Evolutionary conservation across 1,140 invertebrate species (phyloP).

Genomic region (Agrypnia vestita): DNA sequence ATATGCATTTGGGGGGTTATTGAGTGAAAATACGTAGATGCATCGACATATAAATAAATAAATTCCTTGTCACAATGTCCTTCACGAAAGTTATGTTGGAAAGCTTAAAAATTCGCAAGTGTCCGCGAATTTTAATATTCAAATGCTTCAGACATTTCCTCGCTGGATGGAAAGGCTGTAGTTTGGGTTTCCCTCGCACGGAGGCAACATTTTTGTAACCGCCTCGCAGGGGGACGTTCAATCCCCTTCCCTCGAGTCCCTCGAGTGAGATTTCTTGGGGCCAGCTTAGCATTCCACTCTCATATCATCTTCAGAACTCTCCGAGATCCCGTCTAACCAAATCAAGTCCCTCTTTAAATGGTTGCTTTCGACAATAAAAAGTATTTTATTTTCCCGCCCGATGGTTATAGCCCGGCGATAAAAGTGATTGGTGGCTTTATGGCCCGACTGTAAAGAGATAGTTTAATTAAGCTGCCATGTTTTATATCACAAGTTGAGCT

Average conservation of each 20-base stretch:
- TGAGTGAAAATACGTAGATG: too few relatives aligned
- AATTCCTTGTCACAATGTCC: too few relatives aligned
- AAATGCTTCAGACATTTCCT: not conserved
- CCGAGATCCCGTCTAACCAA: constrained; percentile 42
- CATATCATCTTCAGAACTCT: constrained; percentile 8
- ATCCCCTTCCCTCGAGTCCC: constrained; percentile 5
- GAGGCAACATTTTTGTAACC: constrained; percentile 17
- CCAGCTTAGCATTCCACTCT: constrained; percentile 5
- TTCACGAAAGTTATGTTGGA: too few relatives aligned
- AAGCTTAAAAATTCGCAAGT: too few relatives aligned
- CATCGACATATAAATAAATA: too few relatives aligned
- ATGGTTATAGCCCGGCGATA: constrained; percentile 59
- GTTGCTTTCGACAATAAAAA: constrained; percentile 53
- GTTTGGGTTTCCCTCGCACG: not conserved
- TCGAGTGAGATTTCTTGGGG: not conserved
- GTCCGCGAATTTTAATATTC: not conserved
- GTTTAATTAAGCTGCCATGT: constrained; percentile 59
- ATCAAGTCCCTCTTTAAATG: constrained; percentile 58
- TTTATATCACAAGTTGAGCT: constrained; percentile 42
- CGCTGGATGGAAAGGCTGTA: not conserved
- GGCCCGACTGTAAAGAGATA: constrained; percentile 54
- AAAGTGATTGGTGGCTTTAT: constrained; percentile 61
- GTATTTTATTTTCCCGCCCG: constrained; percentile 58
- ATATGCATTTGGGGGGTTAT: too few relatives aligned
- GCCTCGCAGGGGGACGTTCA: constrained; percentile 2